Base-by-base conservation (phyloP, 1,140 invertebrate species). In the Euglossa dilemma region DNA sequence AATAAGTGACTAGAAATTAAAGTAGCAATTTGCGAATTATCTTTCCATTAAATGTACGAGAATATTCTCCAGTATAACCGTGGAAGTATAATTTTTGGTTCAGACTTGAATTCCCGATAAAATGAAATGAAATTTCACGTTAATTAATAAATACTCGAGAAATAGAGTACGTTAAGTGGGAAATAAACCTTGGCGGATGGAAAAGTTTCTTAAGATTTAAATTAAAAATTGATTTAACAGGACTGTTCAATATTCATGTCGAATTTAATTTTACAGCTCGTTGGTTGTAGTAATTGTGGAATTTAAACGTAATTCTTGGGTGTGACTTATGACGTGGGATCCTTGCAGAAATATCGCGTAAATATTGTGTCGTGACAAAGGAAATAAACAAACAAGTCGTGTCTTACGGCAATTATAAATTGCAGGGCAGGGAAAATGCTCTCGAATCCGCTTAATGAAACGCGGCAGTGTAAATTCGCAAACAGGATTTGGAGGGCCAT, bases 371-470 rank as follows among this genome's bases (percentile, higher is more conserved):
- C 18, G 12, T 45, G 12, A 43, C 45, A 23, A 2, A 56, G 23
- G 8, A 11, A 45, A 11, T n/a, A 59, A 14, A n/a, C 70, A n/a
- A 73, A 73, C 20, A 45, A 43, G 45, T 16, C 8, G 16, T 23
- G 71, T 43, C 54, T 73, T 59, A n/a, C 28, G 23, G 20, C 5
- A 18, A 20, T 36, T 28, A 73, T 73, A 59, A 73, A 57, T 73
- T 73, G 59, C 52, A 1, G 7, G 36, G 7, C 71, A 23, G 36
- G 43, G 20, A n/a, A 47, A 69, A 69, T 25, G 43, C 20, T 16
- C 45, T 50, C 23, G 43, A 69, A 69, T 69, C 14, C 23, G 71
- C 71, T 57, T 43, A 45, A 59, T 73, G 54, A 73, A 73, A 72
- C 50, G 36, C 43, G 12, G 36, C 72, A 45, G 16, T 16, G 36